Conservation (phyloP, 2,797 vertebrate genomes). For the Podarcis siculus region DNA sequence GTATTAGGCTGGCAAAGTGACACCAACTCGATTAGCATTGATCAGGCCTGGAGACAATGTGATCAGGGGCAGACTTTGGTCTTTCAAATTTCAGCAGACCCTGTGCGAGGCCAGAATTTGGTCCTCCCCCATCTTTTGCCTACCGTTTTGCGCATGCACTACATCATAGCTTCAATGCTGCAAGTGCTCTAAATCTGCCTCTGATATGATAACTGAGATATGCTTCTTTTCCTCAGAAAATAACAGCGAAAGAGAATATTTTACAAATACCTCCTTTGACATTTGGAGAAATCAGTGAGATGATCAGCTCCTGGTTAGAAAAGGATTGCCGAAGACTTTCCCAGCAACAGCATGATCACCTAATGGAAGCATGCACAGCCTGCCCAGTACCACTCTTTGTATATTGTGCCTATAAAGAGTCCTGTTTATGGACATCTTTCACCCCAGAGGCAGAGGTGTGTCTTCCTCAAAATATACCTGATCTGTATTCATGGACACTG, state of each 20-base stretch:
- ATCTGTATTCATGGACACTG: slow-evolving; percentile 69
- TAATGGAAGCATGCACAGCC: slow-evolving; percentile 70
- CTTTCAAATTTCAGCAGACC: too few relatives aligned
- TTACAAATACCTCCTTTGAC: slow-evolving; percentile 70
- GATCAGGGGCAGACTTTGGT: too few relatives aligned
- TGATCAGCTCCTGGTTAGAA: slow-evolving; percentile 58
- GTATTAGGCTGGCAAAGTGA: background rate
- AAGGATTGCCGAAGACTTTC: slow-evolving; percentile 64
- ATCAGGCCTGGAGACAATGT: background rate
- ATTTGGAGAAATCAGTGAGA: slow-evolving; percentile 62
- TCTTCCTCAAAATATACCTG: slow-evolving; percentile 61
- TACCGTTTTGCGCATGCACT: too few relatives aligned
- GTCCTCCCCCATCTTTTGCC: too few relatives aligned
- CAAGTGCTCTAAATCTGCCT: too few relatives aligned
- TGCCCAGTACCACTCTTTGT: slow-evolving; percentile 76
- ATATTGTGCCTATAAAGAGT: slow-evolving; percentile 71
- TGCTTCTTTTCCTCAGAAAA: slow-evolving; percentile 45
- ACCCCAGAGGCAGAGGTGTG: slow-evolving; percentile 51
- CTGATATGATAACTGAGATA: background rate
- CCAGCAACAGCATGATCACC: slow-evolving; percentile 66
- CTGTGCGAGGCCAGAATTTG: too few relatives aligned
- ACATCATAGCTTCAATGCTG: too few relatives aligned
- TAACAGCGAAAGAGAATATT: slow-evolving; percentile 55
- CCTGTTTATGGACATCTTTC: slow-evolving; percentile 74
- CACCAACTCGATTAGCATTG: background rate